Evolutionary conservation across 2,888 invertebrate species (phyloP).

Genomic region (Epinotia bilunana): DNA sequence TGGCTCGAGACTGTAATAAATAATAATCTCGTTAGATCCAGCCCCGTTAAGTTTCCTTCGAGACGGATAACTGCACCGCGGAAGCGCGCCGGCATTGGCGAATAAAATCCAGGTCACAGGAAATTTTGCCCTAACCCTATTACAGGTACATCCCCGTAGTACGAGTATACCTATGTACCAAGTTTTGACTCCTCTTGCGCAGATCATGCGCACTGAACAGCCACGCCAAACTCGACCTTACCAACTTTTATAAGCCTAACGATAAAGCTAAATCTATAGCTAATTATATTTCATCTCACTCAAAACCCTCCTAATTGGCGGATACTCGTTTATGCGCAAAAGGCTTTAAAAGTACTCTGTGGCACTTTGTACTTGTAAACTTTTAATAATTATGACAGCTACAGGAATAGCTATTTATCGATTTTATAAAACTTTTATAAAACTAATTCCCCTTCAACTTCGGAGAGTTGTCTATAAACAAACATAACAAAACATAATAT

Average conservation of each 20-base stretch:
- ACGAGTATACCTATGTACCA: slow-evolving; percentile 53
- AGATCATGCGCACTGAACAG: slow-evolving; percentile 71
- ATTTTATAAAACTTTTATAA: slow-evolving; percentile 52
- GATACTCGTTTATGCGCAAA: neutral
- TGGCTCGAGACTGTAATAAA: slow-evolving; percentile 32
- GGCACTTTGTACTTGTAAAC: neutral
- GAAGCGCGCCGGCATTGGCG: slow-evolving; percentile 43
- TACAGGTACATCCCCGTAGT: slow-evolving; percentile 52
- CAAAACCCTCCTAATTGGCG: neutral
- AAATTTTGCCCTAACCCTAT: slow-evolving; percentile 62
- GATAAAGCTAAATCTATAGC: slow-evolving; percentile 43
- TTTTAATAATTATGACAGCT: slow-evolving; percentile 2
- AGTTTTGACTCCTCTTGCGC: slow-evolving; percentile 70
- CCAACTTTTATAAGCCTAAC: slow-evolving; percentile 62
- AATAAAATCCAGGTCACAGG: slow-evolving; percentile 73
- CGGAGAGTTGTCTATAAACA: neutral
- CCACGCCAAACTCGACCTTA: slow-evolving; percentile 59
- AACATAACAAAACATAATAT: slow-evolving; percentile 25
- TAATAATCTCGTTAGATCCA: slow-evolving; percentile 39
- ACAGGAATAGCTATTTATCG: slow-evolving; percentile 13
- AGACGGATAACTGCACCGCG: slow-evolving; percentile 31
- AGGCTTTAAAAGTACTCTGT: neutral
- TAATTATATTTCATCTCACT: neutral
- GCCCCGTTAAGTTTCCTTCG: slow-evolving; percentile 35
- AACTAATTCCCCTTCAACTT: slow-evolving; percentile 10